These are phyloP conservation scores for Leptopilina myrica DNA, from an alignment of 2,888 invertebrate genomes.

Conservation along the genomic window DNA sequence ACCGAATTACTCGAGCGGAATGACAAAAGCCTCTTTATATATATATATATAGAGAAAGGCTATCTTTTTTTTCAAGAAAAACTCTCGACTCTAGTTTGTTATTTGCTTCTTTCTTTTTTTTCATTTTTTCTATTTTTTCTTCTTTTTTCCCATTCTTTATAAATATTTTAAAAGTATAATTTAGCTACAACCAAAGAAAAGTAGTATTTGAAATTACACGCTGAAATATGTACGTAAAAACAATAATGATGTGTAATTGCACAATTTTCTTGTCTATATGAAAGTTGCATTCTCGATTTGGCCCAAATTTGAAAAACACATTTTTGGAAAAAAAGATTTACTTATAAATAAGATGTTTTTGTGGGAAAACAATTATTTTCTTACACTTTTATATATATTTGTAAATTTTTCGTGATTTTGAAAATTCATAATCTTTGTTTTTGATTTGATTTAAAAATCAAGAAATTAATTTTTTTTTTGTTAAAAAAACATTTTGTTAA, in stretches of 20 bases:
- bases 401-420: too few species aligned
- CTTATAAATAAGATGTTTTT: too few species aligned
- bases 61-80: slow-evolving; percentile 9
- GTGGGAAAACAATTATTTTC: too few species aligned
- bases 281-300: background rate
- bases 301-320: background rate
- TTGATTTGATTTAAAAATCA: too few species aligned
- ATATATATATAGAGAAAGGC: slow-evolving; percentile 26
- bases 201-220: slow-evolving; percentile 15
- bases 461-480: too few species aligned
- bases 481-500: too few species aligned
- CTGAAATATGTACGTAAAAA: slow-evolving; percentile 24
- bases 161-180: slow-evolving; percentile 31
- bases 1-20: slow-evolving; percentile 20
- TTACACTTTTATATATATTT: too few species aligned
- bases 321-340: background rate
- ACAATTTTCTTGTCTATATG: background rate
- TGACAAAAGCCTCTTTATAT: background rate
- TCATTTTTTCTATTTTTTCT: background rate
- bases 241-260: background rate
- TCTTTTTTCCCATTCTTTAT: background rate
- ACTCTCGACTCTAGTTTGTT: background rate
- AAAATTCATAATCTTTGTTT: too few species aligned
- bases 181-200: slow-evolving; percentile 27
- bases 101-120: background rate